These are phyloP conservation scores for Alentia gelatinosa DNA, from an alignment of 2,888 invertebrate species.

Conservation along the genomic window DNA sequence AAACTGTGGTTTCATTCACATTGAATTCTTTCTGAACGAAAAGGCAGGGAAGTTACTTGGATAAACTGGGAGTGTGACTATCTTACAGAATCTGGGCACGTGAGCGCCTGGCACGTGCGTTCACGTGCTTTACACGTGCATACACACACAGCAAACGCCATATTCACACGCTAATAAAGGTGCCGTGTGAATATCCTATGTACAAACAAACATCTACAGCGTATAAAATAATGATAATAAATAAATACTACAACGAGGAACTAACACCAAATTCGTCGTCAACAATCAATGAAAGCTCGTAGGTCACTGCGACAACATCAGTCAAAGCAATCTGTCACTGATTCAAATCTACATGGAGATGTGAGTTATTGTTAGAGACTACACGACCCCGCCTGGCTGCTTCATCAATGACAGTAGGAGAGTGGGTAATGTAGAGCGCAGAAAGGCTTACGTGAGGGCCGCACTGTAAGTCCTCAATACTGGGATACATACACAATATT, in stretches of 20 bases:
- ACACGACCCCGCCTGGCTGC: too few species aligned
- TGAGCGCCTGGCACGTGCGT: neutral
- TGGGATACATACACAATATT: too few species aligned
- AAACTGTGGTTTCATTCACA: too few species aligned
- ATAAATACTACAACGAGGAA: neutral
- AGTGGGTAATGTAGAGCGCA: too few species aligned
- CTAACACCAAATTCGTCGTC: neutral
- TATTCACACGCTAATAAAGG: neutral
- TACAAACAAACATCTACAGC: neutral
- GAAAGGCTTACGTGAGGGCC: too few species aligned
- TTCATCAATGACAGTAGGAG: too few species aligned
- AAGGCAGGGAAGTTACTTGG: neutral
- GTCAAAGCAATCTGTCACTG: neutral
- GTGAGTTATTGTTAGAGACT: too few species aligned
- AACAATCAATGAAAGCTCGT: slow-evolving; percentile 22
- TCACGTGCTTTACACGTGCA: neutral
- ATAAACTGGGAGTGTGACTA: neutral
- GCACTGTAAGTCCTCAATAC: too few species aligned
- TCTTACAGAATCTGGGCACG: neutral
- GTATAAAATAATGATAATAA: slow-evolving; percentile 7
- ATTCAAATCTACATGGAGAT: too few species aligned
- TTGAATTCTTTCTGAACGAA: neutral
- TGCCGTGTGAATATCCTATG: neutral
- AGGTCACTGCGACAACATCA: neutral
- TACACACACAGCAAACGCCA: neutral